Base-by-base conservation (phyloP, 2,797 vertebrate species). In the Limosa lapponica region DNA sequence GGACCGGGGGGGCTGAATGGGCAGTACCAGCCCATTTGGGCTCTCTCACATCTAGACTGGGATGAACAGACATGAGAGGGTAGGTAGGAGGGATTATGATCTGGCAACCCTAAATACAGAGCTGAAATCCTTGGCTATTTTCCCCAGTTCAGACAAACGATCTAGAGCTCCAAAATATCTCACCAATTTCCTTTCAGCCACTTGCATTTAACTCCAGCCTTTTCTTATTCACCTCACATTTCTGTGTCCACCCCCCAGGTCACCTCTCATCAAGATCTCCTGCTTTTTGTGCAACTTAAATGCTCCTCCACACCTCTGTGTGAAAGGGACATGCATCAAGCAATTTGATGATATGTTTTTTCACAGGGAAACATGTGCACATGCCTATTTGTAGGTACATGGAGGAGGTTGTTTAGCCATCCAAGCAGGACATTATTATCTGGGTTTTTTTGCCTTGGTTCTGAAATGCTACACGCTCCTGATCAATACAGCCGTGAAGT, bases 391-490 rank as follows among this genome's bases (percentile, higher is more conserved):
- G 10, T 41, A 43, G 1, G 15, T 39, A 59, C n/a, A 43, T 0
- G 0, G 44, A 64, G 23, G 23, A 70, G 8, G 16, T 7, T 66
- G 36, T 89, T 81, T 14, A 48, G 36, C 24, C 49, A 78, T 27
- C 22, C 44, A 84, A 52, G 37, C 28, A 79, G 32, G 49, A 73
- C 5, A 8, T 52, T 55, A 37, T 23, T 34, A 52, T 19, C 49
- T 43, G 73, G 1, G 0, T 0, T 0, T 30, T 70, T 79, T 24
- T 64, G 46, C 18, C 39, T 87, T 62, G 7, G 6, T 43, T 77
- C 75, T 58, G 28, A 73, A 90, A 81, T n/a, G 27, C 19, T 51
- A 28, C 36, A 23, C 1, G 6, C 16, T 88, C 18, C 41, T 74
- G 55, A 81, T 16, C n/a, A 90, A 59, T 7, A 43, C 6, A 88